These are phyloP conservation scores for Stenodema calcarata DNA, from an alignment of 2,888 invertebrate species.

Conservation along the genomic window DNA sequence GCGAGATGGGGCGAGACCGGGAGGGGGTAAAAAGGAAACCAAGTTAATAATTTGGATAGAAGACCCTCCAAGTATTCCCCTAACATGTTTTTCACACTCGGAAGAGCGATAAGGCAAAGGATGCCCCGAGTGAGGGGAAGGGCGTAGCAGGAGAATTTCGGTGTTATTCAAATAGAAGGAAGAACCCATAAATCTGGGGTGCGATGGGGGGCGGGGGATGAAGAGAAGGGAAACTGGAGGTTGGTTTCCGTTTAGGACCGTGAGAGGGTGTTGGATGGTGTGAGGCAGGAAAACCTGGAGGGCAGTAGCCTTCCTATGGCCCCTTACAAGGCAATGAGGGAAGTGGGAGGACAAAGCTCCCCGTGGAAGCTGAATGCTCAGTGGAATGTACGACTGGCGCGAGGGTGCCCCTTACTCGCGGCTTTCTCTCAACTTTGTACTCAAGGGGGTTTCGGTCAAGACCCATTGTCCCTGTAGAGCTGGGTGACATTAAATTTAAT, in stretches of 20 bases:
- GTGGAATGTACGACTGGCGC: constrained; percentile 13
- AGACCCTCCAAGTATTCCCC: constrained; percentile 35
- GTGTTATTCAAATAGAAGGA: constrained; percentile 48
- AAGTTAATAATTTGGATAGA: constrained; percentile 45
- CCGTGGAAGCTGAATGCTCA: constrained; percentile 16
- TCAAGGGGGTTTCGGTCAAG: constrained; percentile 41
- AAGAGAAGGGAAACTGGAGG: constrained; percentile 31
- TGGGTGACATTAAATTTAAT: constrained; percentile 48
- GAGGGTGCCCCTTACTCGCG: not conserved
- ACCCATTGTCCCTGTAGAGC: constrained; percentile 21
- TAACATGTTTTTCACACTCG: constrained; percentile 49
- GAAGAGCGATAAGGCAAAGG: constrained; percentile 30
- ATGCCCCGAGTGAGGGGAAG: not conserved
- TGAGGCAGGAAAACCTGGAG: not conserved
- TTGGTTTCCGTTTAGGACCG: constrained; percentile 20
- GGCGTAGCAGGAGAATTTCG: constrained; percentile 41
- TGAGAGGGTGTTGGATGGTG: not conserved
- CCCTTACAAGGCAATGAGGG: constrained; percentile 43
- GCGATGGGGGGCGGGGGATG: not conserved
- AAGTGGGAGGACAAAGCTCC: constrained; percentile 41
- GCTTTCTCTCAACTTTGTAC: constrained; percentile 13
- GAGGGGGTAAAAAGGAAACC: constrained; percentile 32
- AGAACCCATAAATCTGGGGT: constrained; percentile 42
- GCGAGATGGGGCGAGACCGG: not conserved
- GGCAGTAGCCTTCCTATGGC: constrained; percentile 14